Base-by-base conservation (phyloP, 2,888 invertebrate species). In the Buathra laborator region DNA sequence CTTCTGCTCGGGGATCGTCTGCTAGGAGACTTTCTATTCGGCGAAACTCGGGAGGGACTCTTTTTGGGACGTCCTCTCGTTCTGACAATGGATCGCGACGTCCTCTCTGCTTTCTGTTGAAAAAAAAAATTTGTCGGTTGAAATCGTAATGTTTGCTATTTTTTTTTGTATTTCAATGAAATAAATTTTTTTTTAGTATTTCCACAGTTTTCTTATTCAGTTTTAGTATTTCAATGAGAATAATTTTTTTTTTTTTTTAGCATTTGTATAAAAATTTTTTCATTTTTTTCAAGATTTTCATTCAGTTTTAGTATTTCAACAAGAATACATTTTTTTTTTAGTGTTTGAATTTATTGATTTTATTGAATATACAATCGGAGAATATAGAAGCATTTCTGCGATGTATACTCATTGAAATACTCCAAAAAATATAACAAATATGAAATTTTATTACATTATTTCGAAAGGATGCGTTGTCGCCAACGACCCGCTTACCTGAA, bases 81-180 rank as follows among this genome's bases (percentile, higher is more conserved):
- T 86, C 91, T 88, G 0, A 89, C 86, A 44, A 89, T 83, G 68
- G 90, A 90, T 76, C 92, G 89, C 0, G 93, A 92, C 10, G 88
- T 80, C 84, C 94, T 91, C n/a, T 87, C 86, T 4, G 85, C 32
- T 91, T 91, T 51, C 7, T 80, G 86, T 72, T 78, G 29, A 83
- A 53, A 44, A 29, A 77, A 62, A 37, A 37, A 37, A 37, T 7
- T 0, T 9, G 2, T 37, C 37, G 9, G 7, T 51, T 10, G 19
- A 19, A 3, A 59, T 44, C 62, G 37, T 9, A 19, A 16, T 5
- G 1, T 19, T 19, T 1, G 0, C 2, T 48, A 6, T 14, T 53
- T 19, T 53, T 53, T 51, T 51, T 2, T 16, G 7, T 16, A 2
- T 16, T n/a, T 6, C 6, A 14, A 59, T 19, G 5, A 62, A 46